Evolutionary conservation across 37 sponge, comb jelly and placozoan genomes (phyloP).

Genomic region (Eunapius fragilis): DNA sequence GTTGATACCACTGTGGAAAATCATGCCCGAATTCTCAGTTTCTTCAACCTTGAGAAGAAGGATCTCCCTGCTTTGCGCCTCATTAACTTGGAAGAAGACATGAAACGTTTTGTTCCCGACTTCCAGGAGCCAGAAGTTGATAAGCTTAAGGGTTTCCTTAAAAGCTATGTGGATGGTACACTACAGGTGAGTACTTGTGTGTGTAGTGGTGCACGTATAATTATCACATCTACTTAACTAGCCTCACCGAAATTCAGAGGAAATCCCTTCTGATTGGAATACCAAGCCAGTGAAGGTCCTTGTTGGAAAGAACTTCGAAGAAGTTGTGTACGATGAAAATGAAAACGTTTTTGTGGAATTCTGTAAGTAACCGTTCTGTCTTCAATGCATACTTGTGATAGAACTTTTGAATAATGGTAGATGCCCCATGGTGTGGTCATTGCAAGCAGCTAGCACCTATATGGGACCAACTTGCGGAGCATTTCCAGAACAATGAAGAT

Average conservation of each 20-base stretch:
- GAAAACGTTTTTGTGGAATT: slow-evolving; percentile 96
- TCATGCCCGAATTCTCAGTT: slow-evolving; percentile 76
- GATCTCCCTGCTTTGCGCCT: slow-evolving; percentile 67
- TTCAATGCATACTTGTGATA: not conserved
- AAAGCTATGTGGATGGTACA: slow-evolving; percentile 77
- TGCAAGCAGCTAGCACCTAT: slow-evolving; percentile 98
- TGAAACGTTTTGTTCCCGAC: slow-evolving; percentile 86
- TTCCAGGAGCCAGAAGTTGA: slow-evolving; percentile 71
- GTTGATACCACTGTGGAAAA: slow-evolving; percentile 82
- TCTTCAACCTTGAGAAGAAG: slow-evolving; percentile 77
- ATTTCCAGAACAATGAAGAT: slow-evolving; percentile 74
- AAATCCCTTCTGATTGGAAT: slow-evolving; percentile 97
- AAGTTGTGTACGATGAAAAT: slow-evolving; percentile 65
- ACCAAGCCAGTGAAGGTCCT: slow-evolving; percentile 91
- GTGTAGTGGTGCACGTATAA: not conserved
- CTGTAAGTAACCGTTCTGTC: slow-evolving; percentile 66
- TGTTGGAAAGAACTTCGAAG: slow-evolving; percentile 95
- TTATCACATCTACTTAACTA: not conserved
- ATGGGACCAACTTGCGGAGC: slow-evolving; percentile 94
- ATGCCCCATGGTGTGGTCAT: slow-evolving; percentile 99
- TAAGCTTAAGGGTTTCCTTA: slow-evolving; percentile 62
- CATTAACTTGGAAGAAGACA: slow-evolving; percentile 83
- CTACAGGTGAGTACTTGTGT: slow-evolving; percentile 65
- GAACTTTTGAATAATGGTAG: slow-evolving; percentile 21
- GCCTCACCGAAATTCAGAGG: slow-evolving; percentile 89